Evolutionary conservation across 2,113 vertebrate genomes (phyloP), one percentile per base, ranked within the genome.

Genomic region (Calypte anna): DNA sequence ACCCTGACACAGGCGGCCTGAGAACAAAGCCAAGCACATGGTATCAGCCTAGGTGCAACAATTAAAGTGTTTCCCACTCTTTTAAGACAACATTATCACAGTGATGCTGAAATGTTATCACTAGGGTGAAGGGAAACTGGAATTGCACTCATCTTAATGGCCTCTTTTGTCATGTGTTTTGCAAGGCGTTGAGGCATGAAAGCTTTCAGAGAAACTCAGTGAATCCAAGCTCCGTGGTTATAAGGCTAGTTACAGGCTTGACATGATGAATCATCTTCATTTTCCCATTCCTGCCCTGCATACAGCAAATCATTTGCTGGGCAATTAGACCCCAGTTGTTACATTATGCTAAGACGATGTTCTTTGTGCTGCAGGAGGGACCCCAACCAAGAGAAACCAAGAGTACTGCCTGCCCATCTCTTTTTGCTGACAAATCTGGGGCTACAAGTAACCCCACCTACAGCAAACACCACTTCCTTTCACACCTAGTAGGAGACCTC

Each of bases 221-320:
- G 84, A 89, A 81, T 44, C 86, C 82, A 28, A 58, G 93, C 62
- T 88, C 8, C 87, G 81, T 92, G 77, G 77, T 87, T 84, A 81
- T 25, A 67, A 64, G 84, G 91, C 93, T 53, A 36, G 70, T 87
- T 79, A 87, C 90, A 61, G 66, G 53, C 66, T 82, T 12, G 50
- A 85, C 54, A 24, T 96, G 96, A 96, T 44, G 53, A 93, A 96
- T 96, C 90, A 67, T 61, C 84, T 87, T 94, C 81, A 91, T 95
- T 95, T 93, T n/a, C 78, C 78, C 58, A 40, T 21, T 68, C 70
- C 90, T 68, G 66, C 76, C 91, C 93, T 12, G 57, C 94, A 72
- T 38, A 73, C 62, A 96, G 96, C 81, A 79, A 85, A 94, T 82
- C 91, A 96, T 96, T 96, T 96, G 87, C 91, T 91, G 87, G 90